Base-by-base conservation (phyloP, 1,140 invertebrate genomes). In the Maconellicoccus hirsutus region DNA sequence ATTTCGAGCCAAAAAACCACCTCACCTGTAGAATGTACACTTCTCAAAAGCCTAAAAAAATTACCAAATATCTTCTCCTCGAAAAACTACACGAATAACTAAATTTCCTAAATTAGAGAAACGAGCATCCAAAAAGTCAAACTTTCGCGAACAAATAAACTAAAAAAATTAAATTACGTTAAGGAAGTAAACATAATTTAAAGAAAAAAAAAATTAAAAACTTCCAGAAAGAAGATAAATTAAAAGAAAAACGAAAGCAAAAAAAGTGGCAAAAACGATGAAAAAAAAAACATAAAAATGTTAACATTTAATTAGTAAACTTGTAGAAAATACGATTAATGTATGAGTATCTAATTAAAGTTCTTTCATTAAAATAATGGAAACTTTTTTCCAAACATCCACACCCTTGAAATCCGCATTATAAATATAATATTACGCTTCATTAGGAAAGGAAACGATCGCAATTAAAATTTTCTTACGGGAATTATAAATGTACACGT, bases 301-400 rank as follows among this genome's bases (percentile, higher is more conserved):
- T 52, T 52, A 52, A 52, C 42, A 52, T 52, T 52, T 52, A 52
- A 52, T 52, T 52, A 52, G 42, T 52, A 52, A 52, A 52, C 42
- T 52, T 52, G 16, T 3, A 14, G 42, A 52, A 52, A 52, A 52
- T 52, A 19, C 42, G 42, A 52, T 8, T 52, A 52, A 52, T 52
- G 42, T 52, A 52, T 19, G 42, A 52, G 42, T 52, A 19, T 52
- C 42, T 52, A 52, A 52, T 52, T 52, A 52, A 52, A 52, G 42
- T 52, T 52, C 42, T 52, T 19, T 52, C 42, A 52, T 52, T 52
- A 52, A 52, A 52, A 52, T 52, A 52, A 19, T 52, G n/a, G n/a
- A 52, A 52, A 52, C 12, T 52, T 52, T 52, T 52, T 52, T 52
- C n/a, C 42, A 52, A 52, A 52, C n/a, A 8, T 52, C n/a, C 42